Evolutionary conservation across 2,888 invertebrate genomes (phyloP).

Genomic region (Villa cingulata): DNA sequence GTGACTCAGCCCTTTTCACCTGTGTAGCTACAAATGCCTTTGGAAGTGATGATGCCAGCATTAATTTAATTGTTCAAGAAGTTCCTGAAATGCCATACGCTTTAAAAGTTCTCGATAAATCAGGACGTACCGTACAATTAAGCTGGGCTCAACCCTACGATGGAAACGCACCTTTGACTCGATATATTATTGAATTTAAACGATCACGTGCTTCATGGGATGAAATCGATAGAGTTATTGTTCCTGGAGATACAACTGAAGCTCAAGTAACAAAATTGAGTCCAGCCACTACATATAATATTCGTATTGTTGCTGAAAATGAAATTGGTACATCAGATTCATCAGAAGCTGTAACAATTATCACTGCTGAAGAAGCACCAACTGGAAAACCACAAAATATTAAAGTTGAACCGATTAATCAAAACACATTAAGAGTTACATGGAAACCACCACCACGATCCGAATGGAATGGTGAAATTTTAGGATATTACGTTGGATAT

Average conservation of each 20-base stretch:
- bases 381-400: slow-evolving; percentile 73
- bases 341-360: slow-evolving; percentile 85
- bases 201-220: slow-evolving; percentile 71
- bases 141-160: slow-evolving; percentile 89
- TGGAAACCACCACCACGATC: slow-evolving; percentile 84
- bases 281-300: slow-evolving; percentile 85
- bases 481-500: slow-evolving; percentile 82
- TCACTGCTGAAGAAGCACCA: slow-evolving; percentile 86
- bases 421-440: slow-evolving; percentile 71
- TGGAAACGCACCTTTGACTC: slow-evolving; percentile 78
- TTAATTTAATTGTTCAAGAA: slow-evolving; percentile 89
- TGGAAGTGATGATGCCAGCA: slow-evolving; percentile 88
- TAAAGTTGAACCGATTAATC: slow-evolving; percentile 74
- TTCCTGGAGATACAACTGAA: slow-evolving; percentile 79
- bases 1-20: slow-evolving; percentile 79
- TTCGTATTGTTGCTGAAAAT: slow-evolving; percentile 86
- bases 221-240: slow-evolving; percentile 74
- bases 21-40: slow-evolving; percentile 89
- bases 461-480: slow-evolving; percentile 87
- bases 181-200: slow-evolving; percentile 84
- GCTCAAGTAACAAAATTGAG: slow-evolving; percentile 78
- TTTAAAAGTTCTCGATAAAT: slow-evolving; percentile 78
- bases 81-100: slow-evolving; percentile 70
- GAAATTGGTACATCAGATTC: slow-evolving; percentile 86
- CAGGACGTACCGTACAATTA: slow-evolving; percentile 76